Conservation (phyloP, 92 coral and sea anemone genomes). For the Bergia puertoricense region DNA sequence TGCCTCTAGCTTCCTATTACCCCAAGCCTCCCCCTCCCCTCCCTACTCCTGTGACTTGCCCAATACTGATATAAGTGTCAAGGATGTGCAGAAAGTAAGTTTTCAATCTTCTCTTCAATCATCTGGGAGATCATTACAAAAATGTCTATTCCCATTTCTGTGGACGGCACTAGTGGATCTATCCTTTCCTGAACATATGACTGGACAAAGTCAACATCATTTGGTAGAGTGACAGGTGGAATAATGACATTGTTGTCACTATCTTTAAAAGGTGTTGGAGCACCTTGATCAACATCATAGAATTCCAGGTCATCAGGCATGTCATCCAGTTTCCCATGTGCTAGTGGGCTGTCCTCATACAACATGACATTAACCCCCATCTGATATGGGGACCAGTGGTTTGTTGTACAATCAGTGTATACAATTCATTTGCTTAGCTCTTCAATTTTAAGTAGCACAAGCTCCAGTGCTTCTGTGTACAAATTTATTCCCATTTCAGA, state of each 20-base stretch:
- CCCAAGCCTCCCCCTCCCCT: too few relatives aligned
- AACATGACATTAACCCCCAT: constrained; percentile 51
- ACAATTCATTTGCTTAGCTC: too few relatives aligned
- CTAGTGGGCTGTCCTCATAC: constrained; percentile 43
- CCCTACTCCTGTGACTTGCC: too few relatives aligned
- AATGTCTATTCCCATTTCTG: constrained; percentile 39
- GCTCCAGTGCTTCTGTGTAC: too few relatives aligned
- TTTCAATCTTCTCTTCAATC: constrained; percentile 49
- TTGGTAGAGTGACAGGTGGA: constrained; percentile 42
- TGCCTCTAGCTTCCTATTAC: too few relatives aligned
- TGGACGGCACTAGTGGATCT: constrained; percentile 19
- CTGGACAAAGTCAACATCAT: constrained; percentile 30
- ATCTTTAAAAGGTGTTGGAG: constrained; percentile 47
- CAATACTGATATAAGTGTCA: neutral
- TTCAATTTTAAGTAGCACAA: too few relatives aligned
- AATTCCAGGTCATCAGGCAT: constrained; percentile 40
- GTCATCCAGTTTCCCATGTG: constrained; percentile 49
- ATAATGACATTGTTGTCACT: constrained; percentile 47
- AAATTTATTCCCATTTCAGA: too few relatives aligned
- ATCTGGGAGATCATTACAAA: constrained; percentile 39
- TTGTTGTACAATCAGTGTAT: too few relatives aligned
- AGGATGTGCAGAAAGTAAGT: neutral
- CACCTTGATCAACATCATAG: constrained; percentile 41
- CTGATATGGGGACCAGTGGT: constrained; percentile 51
- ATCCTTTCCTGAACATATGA: constrained; percentile 41